phyloP scores from a whole-genome alignment of 1,140 invertebrate genomes.

The Saxidomus purpurata region DNA sequence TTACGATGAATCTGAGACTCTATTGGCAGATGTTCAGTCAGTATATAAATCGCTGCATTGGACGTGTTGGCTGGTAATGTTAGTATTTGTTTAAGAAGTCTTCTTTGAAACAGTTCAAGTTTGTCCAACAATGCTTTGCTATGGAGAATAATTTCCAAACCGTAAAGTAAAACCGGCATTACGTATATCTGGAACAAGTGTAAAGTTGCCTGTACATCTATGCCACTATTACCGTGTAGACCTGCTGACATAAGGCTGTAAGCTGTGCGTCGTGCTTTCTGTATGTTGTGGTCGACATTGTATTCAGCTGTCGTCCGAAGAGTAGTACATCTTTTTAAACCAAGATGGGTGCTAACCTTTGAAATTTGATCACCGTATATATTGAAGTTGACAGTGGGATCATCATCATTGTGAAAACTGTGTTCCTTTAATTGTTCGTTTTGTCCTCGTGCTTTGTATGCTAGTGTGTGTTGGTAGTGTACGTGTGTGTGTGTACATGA shows the following conservation, averaged over 20 bases:
- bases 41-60: neutral
- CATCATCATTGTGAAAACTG: too few relatives aligned
- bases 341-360: conserved; percentile 18
- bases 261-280: neutral
- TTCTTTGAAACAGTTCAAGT: conserved; percentile 21
- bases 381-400: too few relatives aligned
- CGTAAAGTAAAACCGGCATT: neutral
- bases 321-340: neutral
- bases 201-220: neutral
- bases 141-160: neutral
- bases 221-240: neutral
- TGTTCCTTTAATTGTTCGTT: too few relatives aligned
- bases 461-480: too few relatives aligned
- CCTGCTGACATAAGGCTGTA: conserved; percentile 27
- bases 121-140: neutral
- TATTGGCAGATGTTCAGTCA: conserved; percentile 21
- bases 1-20: neutral
- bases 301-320: neutral
- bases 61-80: neutral
- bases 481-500: too few relatives aligned
- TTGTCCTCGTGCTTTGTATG: too few relatives aligned
- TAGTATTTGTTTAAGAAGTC: conserved; percentile 18
- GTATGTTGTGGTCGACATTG: conserved; percentile 10
- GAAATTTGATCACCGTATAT: too few relatives aligned
- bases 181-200: neutral